Evolutionary conservation across 2,888 invertebrate genomes (phyloP).

Genomic region (Auanema sp.): DNA sequence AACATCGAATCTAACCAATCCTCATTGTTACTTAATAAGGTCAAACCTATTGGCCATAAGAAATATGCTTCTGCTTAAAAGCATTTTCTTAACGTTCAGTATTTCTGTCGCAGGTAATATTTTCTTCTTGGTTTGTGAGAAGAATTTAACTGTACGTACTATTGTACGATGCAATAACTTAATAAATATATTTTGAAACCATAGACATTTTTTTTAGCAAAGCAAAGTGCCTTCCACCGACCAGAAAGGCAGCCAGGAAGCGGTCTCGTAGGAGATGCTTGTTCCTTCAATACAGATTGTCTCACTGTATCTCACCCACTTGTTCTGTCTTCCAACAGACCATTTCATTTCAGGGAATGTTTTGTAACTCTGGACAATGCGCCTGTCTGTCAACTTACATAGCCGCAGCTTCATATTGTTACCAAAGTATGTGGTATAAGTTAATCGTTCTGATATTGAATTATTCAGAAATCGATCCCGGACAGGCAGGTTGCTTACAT

Average conservation of each 20-base stretch:
- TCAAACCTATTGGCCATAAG: no score
- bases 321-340: neutral
- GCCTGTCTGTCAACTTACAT: conserved; percentile 53
- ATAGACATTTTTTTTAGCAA: neutral
- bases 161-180: conserved; percentile 15
- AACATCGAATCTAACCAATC: no score
- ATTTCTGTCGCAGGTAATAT: no score
- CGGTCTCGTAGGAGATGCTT: conserved; percentile 52
- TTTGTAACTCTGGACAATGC: conserved; percentile 53
- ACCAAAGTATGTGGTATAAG: conserved; percentile 36
- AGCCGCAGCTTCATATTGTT: conserved; percentile 50
- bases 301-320: conserved; percentile 24
- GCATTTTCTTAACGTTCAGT: no score
- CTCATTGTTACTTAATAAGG: no score
- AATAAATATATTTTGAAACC: no score
- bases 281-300: conserved; percentile 54
- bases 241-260: conserved; percentile 46
- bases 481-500: conserved; percentile 53
- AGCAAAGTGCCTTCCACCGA: neutral
- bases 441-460: neutral
- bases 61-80: no score
- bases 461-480: conserved; percentile 54
- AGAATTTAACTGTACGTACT: conserved; percentile 16
- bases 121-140: no score
- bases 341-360: conserved; percentile 41